A percentile compares a stretch with the other conserved stretches of the same genome.
phyloP scores from a whole-genome alignment of 2,797 vertebrate species.

The Peromyscus melanophrys region DNA sequence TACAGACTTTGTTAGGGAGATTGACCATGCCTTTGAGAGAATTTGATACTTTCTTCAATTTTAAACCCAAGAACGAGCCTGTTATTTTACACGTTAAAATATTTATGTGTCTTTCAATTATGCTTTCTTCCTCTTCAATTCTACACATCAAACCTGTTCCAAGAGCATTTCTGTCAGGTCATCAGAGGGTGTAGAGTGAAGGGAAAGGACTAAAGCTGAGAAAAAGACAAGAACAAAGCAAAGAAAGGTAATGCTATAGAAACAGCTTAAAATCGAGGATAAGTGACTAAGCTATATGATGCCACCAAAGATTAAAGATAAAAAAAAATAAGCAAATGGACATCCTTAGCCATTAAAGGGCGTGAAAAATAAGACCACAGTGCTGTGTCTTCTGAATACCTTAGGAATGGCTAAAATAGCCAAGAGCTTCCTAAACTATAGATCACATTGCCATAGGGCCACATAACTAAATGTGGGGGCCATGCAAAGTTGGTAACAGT shows the following conservation, averaged over 20 bases:
- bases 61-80: not conserved
- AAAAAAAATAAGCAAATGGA: not conserved
- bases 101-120: not conserved
- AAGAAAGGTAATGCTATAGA: not conserved
- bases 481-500: not conserved
- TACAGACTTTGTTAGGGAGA: not conserved
- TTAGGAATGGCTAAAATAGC: not conserved
- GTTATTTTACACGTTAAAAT: slow-evolving; percentile 17
- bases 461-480: too few species aligned
- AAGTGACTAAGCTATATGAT: not conserved
- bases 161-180: not conserved
- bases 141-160: not conserved
- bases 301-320: not conserved
- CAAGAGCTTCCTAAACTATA: not conserved
- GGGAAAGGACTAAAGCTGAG: not conserved
- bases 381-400: not conserved
- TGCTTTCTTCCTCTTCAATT: not conserved
- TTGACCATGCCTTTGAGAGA: not conserved
- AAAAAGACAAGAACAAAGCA: not conserved
- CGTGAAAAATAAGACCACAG: not conserved
- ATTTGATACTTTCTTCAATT: slow-evolving; percentile 4
- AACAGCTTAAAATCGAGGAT: not conserved
- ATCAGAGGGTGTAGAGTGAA: not conserved
- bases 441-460: not conserved
- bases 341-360: not conserved